phyloP scores from a whole-genome alignment of 2,888 invertebrate genomes.

The Platypus cylindrus region DNA sequence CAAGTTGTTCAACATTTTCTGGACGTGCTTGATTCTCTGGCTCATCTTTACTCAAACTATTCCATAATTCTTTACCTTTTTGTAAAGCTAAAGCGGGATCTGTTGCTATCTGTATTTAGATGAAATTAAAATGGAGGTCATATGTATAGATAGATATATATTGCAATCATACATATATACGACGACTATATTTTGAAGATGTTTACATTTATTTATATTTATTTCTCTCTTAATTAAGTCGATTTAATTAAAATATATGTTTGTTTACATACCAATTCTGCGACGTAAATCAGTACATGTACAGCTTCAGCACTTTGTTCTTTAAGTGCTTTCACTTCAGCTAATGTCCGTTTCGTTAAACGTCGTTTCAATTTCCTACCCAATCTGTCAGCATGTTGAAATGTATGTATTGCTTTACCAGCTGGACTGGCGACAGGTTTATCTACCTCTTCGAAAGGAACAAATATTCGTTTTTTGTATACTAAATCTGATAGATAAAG shows the following conservation, averaged over 20 bases:
- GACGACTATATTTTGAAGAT: too few relatives aligned
- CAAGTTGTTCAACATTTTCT: slow-evolving; percentile 60
- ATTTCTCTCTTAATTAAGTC: too few relatives aligned
- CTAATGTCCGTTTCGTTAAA: slow-evolving; percentile 62
- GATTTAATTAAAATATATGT: too few relatives aligned
- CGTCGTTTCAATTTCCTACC: slow-evolving; percentile 64
- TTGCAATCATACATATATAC: too few relatives aligned
- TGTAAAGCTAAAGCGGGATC: slow-evolving; percentile 64
- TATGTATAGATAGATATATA: too few relatives aligned
- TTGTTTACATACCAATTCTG: slow-evolving; percentile 64
- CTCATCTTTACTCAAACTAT: slow-evolving; percentile 57
- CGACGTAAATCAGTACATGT: slow-evolving; percentile 62
- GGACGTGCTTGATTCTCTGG: slow-evolving; percentile 79
- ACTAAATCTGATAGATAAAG: slow-evolving; percentile 1
- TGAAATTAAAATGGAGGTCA: too few relatives aligned
- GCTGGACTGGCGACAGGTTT: slow-evolving; percentile 20
- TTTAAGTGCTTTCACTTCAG: slow-evolving; percentile 67
- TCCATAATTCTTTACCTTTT: slow-evolving; percentile 62
- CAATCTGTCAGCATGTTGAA: slow-evolving; percentile 65
- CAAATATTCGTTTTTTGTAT: neutral
- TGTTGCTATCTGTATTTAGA: slow-evolving; percentile 49
- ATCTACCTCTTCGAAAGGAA: slow-evolving; percentile 14
- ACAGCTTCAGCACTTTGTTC: slow-evolving; percentile 65
- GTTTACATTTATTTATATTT: too few relatives aligned
- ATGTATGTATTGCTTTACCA: slow-evolving; percentile 58